Evolutionary conservation across 1,140 invertebrate genomes (phyloP).

Genomic region (Druon quercuslanigerum): DNA sequence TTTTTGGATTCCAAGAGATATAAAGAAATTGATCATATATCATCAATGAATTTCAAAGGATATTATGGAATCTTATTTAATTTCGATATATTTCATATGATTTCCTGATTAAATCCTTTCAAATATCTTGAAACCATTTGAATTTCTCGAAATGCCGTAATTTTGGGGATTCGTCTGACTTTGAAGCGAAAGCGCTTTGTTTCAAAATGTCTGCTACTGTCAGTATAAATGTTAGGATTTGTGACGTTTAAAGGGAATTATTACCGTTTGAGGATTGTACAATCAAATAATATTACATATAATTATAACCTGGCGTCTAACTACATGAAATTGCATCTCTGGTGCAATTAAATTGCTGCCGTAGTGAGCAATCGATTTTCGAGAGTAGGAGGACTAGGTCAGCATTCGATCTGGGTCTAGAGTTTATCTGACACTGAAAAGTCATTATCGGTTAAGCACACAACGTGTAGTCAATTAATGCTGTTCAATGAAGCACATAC

Average conservation of each 20-base stretch:
- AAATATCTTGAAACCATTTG: too few relatives aligned
- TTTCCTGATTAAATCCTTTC: too few relatives aligned
- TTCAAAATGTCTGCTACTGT: too few relatives aligned
- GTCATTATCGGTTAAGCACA: constrained; percentile 43
- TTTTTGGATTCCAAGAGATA: too few relatives aligned
- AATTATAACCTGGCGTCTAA: constrained; percentile 14
- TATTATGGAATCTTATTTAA: too few relatives aligned
- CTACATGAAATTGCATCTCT: background rate
- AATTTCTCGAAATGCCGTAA: too few relatives aligned
- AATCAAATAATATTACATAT: background rate
- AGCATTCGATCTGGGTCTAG: constrained; percentile 51
- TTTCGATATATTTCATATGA: too few relatives aligned
- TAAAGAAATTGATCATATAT: too few relatives aligned
- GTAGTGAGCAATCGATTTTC: constrained; percentile 43
- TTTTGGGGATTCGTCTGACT: too few relatives aligned
- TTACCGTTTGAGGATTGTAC: background rate
- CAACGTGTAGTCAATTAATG: constrained; percentile 4
- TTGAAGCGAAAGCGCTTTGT: too few relatives aligned
- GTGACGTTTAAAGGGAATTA: background rate
- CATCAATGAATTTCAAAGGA: too few relatives aligned
- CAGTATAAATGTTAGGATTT: background rate
- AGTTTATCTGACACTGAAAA: constrained; percentile 60
- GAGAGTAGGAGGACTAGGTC: constrained; percentile 65
- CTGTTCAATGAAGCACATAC: background rate
- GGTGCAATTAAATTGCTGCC: constrained; percentile 4